Percentiles rank a stretch among this genome's conserved stretches.
Conservation (phyloP, 1,140 invertebrate genomes). For the Tetramorium simillimum region DNA sequence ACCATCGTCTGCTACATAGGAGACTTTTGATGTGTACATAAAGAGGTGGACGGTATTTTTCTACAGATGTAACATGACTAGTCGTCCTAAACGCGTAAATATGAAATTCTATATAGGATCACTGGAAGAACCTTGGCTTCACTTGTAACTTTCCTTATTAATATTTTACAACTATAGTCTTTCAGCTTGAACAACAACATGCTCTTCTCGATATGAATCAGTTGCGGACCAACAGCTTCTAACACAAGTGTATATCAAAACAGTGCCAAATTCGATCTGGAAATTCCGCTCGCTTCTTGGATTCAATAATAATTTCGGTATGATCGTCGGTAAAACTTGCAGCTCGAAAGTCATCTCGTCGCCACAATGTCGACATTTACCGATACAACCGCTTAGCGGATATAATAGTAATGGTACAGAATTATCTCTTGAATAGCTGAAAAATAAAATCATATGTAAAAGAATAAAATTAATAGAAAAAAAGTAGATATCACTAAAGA, state of each 20-base stretch:
- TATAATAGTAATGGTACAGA: slow-evolving; percentile 88
- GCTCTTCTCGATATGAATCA: slow-evolving; percentile 89
- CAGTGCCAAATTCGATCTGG: slow-evolving; percentile 92
- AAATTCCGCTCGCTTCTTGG: slow-evolving; percentile 85
- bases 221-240: slow-evolving; percentile 92
- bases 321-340: slow-evolving; percentile 92
- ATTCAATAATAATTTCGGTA: slow-evolving; percentile 88
- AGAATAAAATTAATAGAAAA: neutral
- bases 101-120: slow-evolving; percentile 64
- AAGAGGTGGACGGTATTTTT: slow-evolving; percentile 81
- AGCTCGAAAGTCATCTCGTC: slow-evolving; percentile 91
- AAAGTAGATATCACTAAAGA: neutral
- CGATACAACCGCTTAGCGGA: slow-evolving; percentile 86
- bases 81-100: slow-evolving; percentile 58
- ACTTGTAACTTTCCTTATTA: slow-evolving; percentile 36
- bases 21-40: slow-evolving; percentile 68
- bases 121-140: slow-evolving; percentile 57
- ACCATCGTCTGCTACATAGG: slow-evolving; percentile 39
- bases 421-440: slow-evolving; percentile 89
- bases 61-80: slow-evolving; percentile 70
- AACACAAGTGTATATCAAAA: slow-evolving; percentile 92
- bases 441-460: slow-evolving; percentile 68
- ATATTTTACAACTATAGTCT: slow-evolving; percentile 78
- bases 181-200: slow-evolving; percentile 92
- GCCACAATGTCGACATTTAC: slow-evolving; percentile 90